Base-by-base conservation (phyloP, 2,113 vertebrate genomes). In the Mellivora capensis region DNA sequence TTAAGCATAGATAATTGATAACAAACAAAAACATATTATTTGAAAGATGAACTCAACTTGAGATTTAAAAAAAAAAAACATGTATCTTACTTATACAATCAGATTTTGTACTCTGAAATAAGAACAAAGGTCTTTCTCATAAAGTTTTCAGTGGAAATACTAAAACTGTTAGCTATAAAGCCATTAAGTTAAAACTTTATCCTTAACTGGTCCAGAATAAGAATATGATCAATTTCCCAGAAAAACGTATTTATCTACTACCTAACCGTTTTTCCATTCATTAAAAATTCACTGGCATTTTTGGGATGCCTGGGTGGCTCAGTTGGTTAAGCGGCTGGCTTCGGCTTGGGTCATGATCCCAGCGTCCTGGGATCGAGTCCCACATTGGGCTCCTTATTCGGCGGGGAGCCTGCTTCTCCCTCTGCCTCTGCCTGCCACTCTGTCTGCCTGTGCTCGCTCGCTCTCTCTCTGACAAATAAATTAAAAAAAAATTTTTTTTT, bases 91-190 rank as follows among this genome's bases (percentile, higher is more conserved):
- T 2, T 64, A 67, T 0, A 88, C 31, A 95, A 94, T 10, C 23
- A 94, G 39, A 86, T 87, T 37, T 80, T 76, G 1, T 54, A 92
- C 17, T 82, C 54, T 87, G 7, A 90, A 71, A 72, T 83, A 88
- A 82, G 31, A 52, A 83, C 71, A 71, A 81, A 89, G n/a, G 29
- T 82, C 29, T 17, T 57, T 77, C 31, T 84, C 62, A 87, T 21
- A 64, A 96, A 91, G 61, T 91, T 85, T 85, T 88, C n/a, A 44
- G 21, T 67, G 20, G 84, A 95, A 96, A 88, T 29, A 95, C 72
- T 64, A 95, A 83, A 47, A 54, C 34, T 88, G 11, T 89, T 82
- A 91, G 34, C 69, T 54, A 90, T 59, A 87, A 87, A 94, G 62
- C 20, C 81, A 54, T 29, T 91, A 49, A 76, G 1, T 62, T 93